These are phyloP conservation scores for Caenorhabditis panamensis DNA, from an alignment of 2,888 invertebrate species.

Conservation along the genomic window DNA sequence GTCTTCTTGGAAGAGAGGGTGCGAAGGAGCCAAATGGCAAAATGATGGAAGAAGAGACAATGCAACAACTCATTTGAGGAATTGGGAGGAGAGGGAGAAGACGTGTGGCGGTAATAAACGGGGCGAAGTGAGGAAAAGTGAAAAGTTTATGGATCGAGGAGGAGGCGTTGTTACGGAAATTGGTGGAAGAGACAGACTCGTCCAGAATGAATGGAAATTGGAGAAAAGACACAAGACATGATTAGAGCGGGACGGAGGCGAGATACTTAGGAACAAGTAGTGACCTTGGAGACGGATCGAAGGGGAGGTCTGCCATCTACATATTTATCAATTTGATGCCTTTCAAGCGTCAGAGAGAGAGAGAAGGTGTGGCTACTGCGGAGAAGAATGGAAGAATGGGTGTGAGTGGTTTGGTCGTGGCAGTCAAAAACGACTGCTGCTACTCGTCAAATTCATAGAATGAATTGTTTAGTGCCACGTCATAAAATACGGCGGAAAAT, in stretches of 20 bases:
- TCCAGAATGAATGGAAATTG: slow-evolving; percentile 7
- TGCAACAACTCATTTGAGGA: background rate
- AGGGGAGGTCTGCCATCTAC: slow-evolving; percentile 21
- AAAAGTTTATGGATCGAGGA: slow-evolving; percentile 55
- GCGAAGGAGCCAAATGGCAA: background rate
- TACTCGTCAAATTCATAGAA: background rate
- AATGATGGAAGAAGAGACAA: background rate
- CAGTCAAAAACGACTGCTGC: too few relatives aligned
- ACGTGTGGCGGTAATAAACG: slow-evolving; percentile 32
- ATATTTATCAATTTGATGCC: slow-evolving; percentile 55
- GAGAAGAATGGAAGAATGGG: slow-evolving; percentile 2
- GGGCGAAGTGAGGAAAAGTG: slow-evolving; percentile 43
- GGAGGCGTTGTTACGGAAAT: slow-evolving; percentile 39
- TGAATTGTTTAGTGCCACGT: slow-evolving; percentile 22
- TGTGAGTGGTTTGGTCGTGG: background rate
- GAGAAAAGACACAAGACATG: slow-evolving; percentile 30
- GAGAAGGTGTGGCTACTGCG: slow-evolving; percentile 35
- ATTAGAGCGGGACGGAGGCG: slow-evolving; percentile 18
- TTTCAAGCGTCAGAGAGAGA: slow-evolving; percentile 20
- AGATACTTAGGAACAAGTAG: slow-evolving; percentile 42
- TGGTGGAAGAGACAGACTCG: slow-evolving; percentile 37
- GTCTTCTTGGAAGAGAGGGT: slow-evolving; percentile 1
- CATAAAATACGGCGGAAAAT: background rate
- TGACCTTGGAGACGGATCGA: slow-evolving; percentile 48
- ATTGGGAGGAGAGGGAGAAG: slow-evolving; percentile 16